These are phyloP conservation scores for Nannospalax galili DNA, from an alignment of 2,113 vertebrate genomes.

Conservation along the genomic window DNA sequence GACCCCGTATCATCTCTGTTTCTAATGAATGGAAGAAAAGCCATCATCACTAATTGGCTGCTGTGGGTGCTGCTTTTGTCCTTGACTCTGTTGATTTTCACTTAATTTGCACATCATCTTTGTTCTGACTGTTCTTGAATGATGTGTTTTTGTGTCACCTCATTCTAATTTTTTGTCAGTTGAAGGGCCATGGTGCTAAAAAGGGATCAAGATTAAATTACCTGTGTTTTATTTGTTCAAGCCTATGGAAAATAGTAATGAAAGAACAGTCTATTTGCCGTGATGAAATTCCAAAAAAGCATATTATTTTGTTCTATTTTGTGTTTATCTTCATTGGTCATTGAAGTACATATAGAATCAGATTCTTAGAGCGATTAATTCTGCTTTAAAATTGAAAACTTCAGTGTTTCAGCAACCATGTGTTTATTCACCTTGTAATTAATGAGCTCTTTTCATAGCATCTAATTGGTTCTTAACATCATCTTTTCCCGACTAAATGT, in stretches of 20 bases:
- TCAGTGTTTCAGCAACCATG: background rate
- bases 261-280: background rate
- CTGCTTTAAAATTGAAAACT: background rate
- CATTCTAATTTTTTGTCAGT: background rate
- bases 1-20: conserved; percentile 47
- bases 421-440: background rate
- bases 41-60: background rate
- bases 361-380: conserved; percentile 1
- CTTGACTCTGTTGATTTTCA: background rate
- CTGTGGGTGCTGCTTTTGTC: background rate
- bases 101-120: conserved; percentile 38
- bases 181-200: background rate
- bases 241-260: background rate
- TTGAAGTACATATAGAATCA: background rate
- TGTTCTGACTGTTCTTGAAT: conserved; percentile 44
- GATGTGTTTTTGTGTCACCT: conserved; percentile 34
- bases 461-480: background rate
- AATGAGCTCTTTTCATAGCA: background rate
- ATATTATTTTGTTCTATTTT: conserved; percentile 11
- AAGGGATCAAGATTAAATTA: conserved; percentile 32
- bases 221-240: conserved; percentile 37
- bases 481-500: background rate
- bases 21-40: conserved; percentile 48
- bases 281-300: background rate
- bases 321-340: background rate